Base-by-base conservation (phyloP, 1,140 invertebrate species). In the Caenorhabditis brenneri region DNA sequence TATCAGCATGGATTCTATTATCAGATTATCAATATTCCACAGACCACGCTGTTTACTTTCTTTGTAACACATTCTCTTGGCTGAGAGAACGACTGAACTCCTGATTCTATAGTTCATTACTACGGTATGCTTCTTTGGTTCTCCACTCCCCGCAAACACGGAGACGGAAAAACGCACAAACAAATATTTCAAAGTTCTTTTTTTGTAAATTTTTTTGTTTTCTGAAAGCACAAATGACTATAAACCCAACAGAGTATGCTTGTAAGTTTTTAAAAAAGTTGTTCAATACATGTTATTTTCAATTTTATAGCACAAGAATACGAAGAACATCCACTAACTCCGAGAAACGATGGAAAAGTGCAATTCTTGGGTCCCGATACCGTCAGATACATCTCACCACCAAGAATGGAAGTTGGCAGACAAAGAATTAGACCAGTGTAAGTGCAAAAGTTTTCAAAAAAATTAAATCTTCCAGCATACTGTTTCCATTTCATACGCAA, bases 301-400 rank as follows among this genome's bases (percentile, higher is more conserved):
- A 10, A 10, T 33, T 33, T 36, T 65, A 33, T 3, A 65, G 58
- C 24, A 55, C 53, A 55, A 10, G 24, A 55, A 55, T 55, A 65
- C 31, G 58, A 36, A 65, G 58, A 65, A n/a, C 31, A 29, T 19
- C 33, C 33, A 65, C 33, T 65, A 4, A 65, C 58, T 16, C 58
- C 58, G 9, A 24, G 22, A 55, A 55, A 55, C 31, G 31, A 65
- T n/a, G 58, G 58, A 65, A 65, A 33, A 33, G 58, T 65, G 16
- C 58, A 65, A n/a, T 65, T 65, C 19, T 36, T 65, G 58, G 33
- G 58, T 9, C 58, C 58, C 12, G 58, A 65, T 7, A 36, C 31
- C 36, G 58, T 65, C n/a, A 65, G 33, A 39, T 65, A 65, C 31
- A 65, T 65, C 36, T 65, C 58, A 36, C 58, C 58, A 31, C 58